These are phyloP conservation scores for Triplophysa rosa DNA, from an alignment of 2,113 vertebrate species.

Conservation along the genomic window DNA sequence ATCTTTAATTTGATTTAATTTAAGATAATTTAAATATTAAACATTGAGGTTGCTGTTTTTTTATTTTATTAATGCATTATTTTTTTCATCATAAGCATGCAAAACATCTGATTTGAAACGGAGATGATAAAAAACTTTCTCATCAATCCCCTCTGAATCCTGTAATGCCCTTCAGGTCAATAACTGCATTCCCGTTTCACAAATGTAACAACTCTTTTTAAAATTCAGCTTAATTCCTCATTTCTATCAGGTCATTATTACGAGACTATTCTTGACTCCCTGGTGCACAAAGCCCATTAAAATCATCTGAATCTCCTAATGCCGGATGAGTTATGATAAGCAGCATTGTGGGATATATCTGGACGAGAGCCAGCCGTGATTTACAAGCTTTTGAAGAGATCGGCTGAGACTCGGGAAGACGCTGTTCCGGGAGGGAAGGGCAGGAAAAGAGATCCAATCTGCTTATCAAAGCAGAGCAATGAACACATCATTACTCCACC, in stretches of 20 bases:
- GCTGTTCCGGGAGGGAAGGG: constrained; percentile 16
- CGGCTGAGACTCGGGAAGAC: constrained; percentile 3
- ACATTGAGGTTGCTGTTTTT: background rate
- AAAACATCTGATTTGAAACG: too few relatives aligned
- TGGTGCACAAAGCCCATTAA: constrained; percentile 17
- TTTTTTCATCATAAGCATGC: too few relatives aligned
- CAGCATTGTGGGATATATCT: constrained; percentile 26
- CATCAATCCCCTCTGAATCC: too few relatives aligned
- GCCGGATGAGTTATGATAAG: constrained; percentile 39
- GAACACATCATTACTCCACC: constrained; percentile 18
- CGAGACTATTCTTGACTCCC: constrained; percentile 11
- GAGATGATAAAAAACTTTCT: too few relatives aligned
- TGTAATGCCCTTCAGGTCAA: too few relatives aligned
- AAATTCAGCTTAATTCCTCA: background rate
- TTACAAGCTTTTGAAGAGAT: constrained; percentile 45
- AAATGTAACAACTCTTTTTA: background rate
- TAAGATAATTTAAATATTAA: background rate
- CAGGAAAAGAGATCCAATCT: constrained; percentile 14
- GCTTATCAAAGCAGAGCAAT: constrained; percentile 43
- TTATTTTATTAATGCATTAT: background rate
- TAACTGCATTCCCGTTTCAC: too few relatives aligned
- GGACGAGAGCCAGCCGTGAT: constrained; percentile 41
- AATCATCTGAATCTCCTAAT: constrained; percentile 16
- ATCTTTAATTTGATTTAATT: too few relatives aligned
- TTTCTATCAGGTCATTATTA: background rate